Evolutionary conservation across 2,113 vertebrate species (phyloP).

Genomic region (Pseudolaguvia tuberculata): DNA sequence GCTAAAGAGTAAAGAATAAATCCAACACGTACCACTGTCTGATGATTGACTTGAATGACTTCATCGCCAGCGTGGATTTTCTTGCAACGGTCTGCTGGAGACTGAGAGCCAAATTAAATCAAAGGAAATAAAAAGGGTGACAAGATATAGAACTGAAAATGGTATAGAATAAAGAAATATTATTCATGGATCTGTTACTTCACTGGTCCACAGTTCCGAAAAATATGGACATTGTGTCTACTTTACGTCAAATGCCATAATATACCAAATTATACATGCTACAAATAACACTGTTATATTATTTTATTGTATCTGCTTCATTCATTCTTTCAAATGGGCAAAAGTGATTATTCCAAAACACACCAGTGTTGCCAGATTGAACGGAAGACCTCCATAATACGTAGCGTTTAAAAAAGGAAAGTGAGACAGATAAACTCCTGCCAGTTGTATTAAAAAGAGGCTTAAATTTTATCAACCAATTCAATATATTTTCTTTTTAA

Average conservation of each 20-base stretch:
- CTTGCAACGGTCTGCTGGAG: conserved; percentile 74
- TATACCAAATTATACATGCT: not conserved
- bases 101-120: conserved; percentile 53
- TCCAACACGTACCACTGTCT: conserved; percentile 67
- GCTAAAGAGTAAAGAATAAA: not conserved
- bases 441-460: no score
- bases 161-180: not conserved
- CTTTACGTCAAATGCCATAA: not conserved
- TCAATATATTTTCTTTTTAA: no score
- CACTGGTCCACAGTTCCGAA: not conserved
- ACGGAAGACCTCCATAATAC: no score
- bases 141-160: not conserved
- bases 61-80: conserved; percentile 77
- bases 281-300: no score
- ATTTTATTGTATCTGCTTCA: no score
- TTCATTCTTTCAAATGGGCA: no score
- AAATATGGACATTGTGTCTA: not conserved
- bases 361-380: no score
- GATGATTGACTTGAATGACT: conserved; percentile 77
- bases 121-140: conserved; percentile 4
- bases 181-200: conserved; percentile 26
- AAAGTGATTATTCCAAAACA: no score
- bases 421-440: no score
- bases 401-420: no score
- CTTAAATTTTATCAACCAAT: no score